phyloP scores from a whole-genome alignment of 2,888 invertebrate genomes.

The Hyppa rectilinea region DNA sequence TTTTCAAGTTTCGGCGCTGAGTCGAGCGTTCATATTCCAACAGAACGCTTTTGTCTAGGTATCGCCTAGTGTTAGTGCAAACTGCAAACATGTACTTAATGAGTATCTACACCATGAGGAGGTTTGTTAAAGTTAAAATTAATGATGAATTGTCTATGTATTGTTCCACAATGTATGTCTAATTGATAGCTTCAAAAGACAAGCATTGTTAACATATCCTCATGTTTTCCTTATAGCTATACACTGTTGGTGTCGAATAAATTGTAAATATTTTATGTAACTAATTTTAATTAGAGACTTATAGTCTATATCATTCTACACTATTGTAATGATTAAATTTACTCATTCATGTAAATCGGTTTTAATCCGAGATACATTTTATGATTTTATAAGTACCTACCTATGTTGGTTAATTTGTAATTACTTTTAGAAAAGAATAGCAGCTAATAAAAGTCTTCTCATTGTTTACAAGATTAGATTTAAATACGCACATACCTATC shows the following conservation, averaged over 20 bases:
- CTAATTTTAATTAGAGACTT: constrained; percentile 44
- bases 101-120: neutral
- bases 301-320: constrained; percentile 37
- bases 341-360: constrained; percentile 27
- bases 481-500: neutral
- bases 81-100: constrained; percentile 9
- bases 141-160: constrained; percentile 28
- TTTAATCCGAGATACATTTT: constrained; percentile 44
- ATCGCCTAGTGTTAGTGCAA: neutral
- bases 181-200: constrained; percentile 52
- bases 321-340: constrained; percentile 50
- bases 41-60: neutral
- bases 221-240: constrained; percentile 60
- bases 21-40: too few relatives aligned
- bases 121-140: neutral
- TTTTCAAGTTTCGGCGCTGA: neutral
- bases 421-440: constrained; percentile 31
- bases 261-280: constrained; percentile 64
- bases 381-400: constrained; percentile 30
- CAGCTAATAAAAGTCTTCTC: constrained; percentile 57
- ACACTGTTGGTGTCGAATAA: constrained; percentile 39
- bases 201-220: constrained; percentile 60
- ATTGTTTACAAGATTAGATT: constrained; percentile 25
- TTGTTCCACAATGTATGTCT: constrained; percentile 47
- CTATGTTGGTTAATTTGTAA: constrained; percentile 33